These are phyloP conservation scores for Biston betularia DNA, from an alignment of 2,888 invertebrate species.

Conservation along the genomic window DNA sequence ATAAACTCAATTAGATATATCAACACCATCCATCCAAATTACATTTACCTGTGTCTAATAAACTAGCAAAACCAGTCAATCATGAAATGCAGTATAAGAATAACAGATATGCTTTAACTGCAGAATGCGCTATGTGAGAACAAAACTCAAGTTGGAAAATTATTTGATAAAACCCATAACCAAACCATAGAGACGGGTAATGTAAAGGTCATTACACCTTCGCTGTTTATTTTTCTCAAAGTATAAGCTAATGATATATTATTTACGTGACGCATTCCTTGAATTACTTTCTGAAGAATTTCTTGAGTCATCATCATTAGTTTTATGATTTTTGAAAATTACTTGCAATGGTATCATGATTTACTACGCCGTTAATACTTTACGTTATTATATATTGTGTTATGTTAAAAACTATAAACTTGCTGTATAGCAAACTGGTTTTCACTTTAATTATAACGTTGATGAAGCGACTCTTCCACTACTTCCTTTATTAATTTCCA, in stretches of 20 bases:
- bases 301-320: slow-evolving; percentile 71
- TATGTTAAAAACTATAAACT: slow-evolving; percentile 34
- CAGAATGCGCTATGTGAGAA: slow-evolving; percentile 35
- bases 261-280: slow-evolving; percentile 72
- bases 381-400: slow-evolving; percentile 26
- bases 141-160: slow-evolving; percentile 37
- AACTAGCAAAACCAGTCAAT: slow-evolving; percentile 52
- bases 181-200: slow-evolving; percentile 37
- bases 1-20: slow-evolving; percentile 9
- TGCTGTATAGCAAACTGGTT: slow-evolving; percentile 46
- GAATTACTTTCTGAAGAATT: slow-evolving; percentile 65
- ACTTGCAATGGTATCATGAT: slow-evolving; percentile 7
- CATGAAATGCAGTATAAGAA: slow-evolving; percentile 45
- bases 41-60: slow-evolving; percentile 34
- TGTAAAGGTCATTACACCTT: slow-evolving; percentile 44
- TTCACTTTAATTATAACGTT: slow-evolving; percentile 51
- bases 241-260: slow-evolving; percentile 64
- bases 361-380: slow-evolving; percentile 6
- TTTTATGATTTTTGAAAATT: slow-evolving; percentile 33
- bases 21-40: slow-evolving; percentile 32
- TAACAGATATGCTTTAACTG: slow-evolving; percentile 33
- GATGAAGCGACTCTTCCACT: slow-evolving; percentile 46
- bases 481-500: slow-evolving; percentile 61
- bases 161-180: slow-evolving; percentile 55
- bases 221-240: slow-evolving; percentile 55